A percentile compares a stretch with the other conserved stretches of the same genome.
Conservation (phyloP, 2,888 invertebrate species). For the Dasysyrphus albostriatus region DNA sequence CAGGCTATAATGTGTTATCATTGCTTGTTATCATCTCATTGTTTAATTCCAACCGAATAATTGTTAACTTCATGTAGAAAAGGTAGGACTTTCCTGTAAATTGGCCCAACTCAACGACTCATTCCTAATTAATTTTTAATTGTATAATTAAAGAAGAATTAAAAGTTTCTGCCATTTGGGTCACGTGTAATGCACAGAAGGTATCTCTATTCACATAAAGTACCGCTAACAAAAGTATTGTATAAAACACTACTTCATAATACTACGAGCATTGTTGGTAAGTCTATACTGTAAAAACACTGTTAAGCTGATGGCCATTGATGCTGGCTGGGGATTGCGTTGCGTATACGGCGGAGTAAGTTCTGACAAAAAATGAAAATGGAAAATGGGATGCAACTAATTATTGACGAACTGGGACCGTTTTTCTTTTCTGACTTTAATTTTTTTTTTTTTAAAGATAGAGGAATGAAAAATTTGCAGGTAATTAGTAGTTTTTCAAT, state of each 20-base stretch:
- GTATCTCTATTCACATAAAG: background rate
- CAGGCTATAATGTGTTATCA: too few species aligned
- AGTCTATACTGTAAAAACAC: background rate
- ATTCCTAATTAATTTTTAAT: constrained; percentile 48
- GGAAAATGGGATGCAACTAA: constrained; percentile 4
- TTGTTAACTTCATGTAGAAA: too few species aligned
- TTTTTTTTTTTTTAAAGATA: constrained; percentile 28
- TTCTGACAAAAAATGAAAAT: background rate
- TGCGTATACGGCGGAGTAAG: background rate
- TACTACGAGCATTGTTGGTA: background rate
- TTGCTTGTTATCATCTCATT: too few species aligned
- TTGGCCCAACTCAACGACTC: background rate
- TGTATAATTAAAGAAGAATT: constrained; percentile 59
- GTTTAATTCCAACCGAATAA: background rate
- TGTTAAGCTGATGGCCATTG: constrained; percentile 12
- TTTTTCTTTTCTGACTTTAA: constrained; percentile 2
- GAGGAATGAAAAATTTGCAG: constrained; percentile 31
- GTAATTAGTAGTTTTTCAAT: constrained; percentile 38
- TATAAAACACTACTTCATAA: background rate
- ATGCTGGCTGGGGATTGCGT: background rate
- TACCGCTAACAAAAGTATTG: constrained; percentile 11
- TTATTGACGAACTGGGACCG: background rate
- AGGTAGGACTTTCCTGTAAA: background rate
- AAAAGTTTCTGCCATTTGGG: constrained; percentile 53
- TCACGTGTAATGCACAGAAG: background rate